Evolutionary conservation across 2,113 vertebrate species (phyloP).

Genomic region (Calonectris borealis): DNA sequence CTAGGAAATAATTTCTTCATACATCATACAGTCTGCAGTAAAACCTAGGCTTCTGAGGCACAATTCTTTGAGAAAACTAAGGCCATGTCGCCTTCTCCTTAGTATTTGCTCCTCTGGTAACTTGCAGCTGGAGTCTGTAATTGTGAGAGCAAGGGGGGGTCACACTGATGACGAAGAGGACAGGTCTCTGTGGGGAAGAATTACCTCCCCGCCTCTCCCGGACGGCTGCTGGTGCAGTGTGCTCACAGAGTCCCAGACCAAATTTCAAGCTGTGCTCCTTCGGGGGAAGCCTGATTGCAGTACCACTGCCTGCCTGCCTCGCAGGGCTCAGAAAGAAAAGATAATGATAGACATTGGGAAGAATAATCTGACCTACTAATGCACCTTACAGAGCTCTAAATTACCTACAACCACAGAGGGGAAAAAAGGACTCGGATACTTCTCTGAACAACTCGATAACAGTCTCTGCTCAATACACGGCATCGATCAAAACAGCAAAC

Average conservation of each 20-base stretch:
- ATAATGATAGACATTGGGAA: neutral
- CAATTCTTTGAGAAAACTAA: neutral
- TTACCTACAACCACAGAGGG: neutral
- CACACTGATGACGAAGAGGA: neutral
- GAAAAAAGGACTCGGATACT: neutral
- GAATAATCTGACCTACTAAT: constrained; percentile 11
- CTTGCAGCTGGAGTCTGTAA: neutral
- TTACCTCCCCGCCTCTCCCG: neutral
- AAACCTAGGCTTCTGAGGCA: neutral
- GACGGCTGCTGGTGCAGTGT: neutral
- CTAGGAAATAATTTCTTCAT: neutral
- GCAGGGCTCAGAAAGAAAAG: neutral
- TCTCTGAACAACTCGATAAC: constrained; percentile 26
- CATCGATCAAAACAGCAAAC: constrained; percentile 20
- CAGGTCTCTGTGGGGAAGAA: neutral
- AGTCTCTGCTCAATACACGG: neutral
- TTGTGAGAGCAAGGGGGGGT: neutral
- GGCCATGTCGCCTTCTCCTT: neutral
- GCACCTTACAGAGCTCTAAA: constrained; percentile 5
- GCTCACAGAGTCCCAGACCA: neutral
- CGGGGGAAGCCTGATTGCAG: neutral
- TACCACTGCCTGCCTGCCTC: neutral
- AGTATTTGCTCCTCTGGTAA: neutral
- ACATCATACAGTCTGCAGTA: neutral
- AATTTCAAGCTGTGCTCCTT: constrained; percentile 7